phyloP scores from a whole-genome alignment of 2,888 invertebrate species.

The Petrolisthes cinctipes region DNA sequence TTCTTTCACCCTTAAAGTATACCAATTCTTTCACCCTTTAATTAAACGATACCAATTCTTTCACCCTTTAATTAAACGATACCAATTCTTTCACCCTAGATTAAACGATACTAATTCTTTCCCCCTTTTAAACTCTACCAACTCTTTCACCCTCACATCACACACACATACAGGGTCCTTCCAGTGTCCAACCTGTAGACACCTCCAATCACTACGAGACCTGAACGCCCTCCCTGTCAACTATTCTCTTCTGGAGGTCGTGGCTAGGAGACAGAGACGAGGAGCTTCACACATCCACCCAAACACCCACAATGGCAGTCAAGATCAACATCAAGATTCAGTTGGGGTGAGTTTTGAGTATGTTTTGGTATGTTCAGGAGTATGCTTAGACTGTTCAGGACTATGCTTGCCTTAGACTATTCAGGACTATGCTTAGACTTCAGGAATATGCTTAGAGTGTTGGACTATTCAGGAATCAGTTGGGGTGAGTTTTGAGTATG shows the following conservation, averaged over 20 bases:
- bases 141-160: not conserved
- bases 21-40: not conserved
- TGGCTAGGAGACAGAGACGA: not conserved
- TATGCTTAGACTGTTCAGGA: too few relatives aligned
- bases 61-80: not conserved
- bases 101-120: not conserved
- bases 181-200: conserved; percentile 20
- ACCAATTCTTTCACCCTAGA: not conserved
- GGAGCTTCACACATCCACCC: not conserved
- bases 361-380: too few relatives aligned
- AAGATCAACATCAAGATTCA: too few relatives aligned
- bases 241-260: conserved; percentile 42
- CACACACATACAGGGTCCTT: conserved; percentile 11
- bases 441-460: too few relatives aligned
- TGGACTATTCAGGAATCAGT: too few relatives aligned
- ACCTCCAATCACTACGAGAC: not conserved
- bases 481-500: too few relatives aligned
- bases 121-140: not conserved
- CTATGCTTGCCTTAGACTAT: too few relatives aligned
- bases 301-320: too few relatives aligned
- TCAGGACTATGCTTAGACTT: too few relatives aligned
- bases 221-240: conserved; percentile 36
- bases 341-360: too few relatives aligned
- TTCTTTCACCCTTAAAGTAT: not conserved
- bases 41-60: not conserved